These are phyloP conservation scores for Tenthredo livida DNA, from an alignment of 2,888 invertebrate species.

Conservation along the genomic window DNA sequence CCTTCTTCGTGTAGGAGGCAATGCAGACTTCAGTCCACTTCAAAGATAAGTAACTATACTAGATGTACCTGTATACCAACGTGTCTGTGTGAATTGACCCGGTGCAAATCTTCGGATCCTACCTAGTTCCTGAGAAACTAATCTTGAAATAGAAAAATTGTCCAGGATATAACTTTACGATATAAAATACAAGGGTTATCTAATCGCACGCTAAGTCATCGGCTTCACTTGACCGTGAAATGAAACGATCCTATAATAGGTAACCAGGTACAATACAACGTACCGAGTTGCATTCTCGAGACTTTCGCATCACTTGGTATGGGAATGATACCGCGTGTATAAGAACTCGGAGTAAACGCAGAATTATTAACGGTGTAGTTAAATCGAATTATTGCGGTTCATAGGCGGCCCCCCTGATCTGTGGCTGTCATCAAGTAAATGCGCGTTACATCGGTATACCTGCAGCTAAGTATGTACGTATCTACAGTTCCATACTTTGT, in stretches of 20 bases:
- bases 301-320: not conserved
- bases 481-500: not conserved
- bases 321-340: not conserved
- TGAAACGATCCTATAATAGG: not conserved
- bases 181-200: slow-evolving; percentile 7
- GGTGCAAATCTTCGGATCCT: slow-evolving; percentile 18
- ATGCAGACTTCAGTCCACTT: not conserved
- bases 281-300: not conserved
- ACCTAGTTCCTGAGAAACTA: not conserved
- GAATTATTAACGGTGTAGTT: slow-evolving; percentile 45
- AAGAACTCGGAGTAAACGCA: not conserved
- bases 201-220: not conserved
- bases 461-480: not conserved
- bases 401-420: not conserved
- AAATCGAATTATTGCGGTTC: slow-evolving; percentile 34
- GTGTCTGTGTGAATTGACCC: not conserved
- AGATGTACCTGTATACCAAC: not conserved
- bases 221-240: not conserved
- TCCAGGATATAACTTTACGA: not conserved
- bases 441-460: not conserved
- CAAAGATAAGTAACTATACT: not conserved
- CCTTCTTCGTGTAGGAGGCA: slow-evolving; percentile 12
- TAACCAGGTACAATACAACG: slow-evolving; percentile 1
- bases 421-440: not conserved
- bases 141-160: not conserved